Percentiles rank a stretch among this genome's conserved stretches.
Evolutionary conservation across 2,113 vertebrate species (phyloP).

Genomic region (Pyrgilauda ruficollis): DNA sequence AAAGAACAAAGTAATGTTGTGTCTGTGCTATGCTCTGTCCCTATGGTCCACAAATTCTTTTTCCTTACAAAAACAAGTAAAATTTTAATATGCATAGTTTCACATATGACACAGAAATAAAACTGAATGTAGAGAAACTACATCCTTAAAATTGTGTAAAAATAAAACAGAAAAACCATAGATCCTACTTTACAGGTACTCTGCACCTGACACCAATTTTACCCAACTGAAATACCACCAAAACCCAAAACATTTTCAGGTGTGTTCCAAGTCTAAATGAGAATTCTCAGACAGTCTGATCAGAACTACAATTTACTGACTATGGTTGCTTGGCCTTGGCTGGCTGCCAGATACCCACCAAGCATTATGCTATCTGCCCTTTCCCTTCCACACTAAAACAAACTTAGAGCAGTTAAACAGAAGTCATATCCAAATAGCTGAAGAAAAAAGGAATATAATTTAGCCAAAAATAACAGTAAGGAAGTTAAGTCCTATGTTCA

Average conservation of each 20-base stretch:
- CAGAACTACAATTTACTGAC: background rate
- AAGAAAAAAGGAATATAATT: background rate
- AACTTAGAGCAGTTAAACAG: background rate
- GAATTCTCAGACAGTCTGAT: background rate
- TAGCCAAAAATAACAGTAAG: background rate
- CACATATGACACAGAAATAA: background rate
- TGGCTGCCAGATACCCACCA: background rate
- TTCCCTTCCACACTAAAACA: background rate
- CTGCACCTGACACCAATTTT: background rate
- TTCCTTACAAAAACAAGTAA: background rate
- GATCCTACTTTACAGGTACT: background rate
- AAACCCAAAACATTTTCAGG: background rate
- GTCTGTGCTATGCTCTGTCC: background rate
- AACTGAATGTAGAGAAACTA: background rate
- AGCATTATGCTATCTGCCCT: accelerated
- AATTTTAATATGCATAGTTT: background rate
- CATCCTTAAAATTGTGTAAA: background rate
- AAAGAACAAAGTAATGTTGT: background rate
- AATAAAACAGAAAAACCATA: background rate
- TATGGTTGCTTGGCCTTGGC: background rate
- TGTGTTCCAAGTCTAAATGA: background rate
- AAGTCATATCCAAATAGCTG: background rate
- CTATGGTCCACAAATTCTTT: background rate
- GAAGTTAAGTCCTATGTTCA: background rate
- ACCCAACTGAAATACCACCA: background rate